phyloP scores from a whole-genome alignment of 2,888 invertebrate genomes.

The Eulithis prunata region DNA sequence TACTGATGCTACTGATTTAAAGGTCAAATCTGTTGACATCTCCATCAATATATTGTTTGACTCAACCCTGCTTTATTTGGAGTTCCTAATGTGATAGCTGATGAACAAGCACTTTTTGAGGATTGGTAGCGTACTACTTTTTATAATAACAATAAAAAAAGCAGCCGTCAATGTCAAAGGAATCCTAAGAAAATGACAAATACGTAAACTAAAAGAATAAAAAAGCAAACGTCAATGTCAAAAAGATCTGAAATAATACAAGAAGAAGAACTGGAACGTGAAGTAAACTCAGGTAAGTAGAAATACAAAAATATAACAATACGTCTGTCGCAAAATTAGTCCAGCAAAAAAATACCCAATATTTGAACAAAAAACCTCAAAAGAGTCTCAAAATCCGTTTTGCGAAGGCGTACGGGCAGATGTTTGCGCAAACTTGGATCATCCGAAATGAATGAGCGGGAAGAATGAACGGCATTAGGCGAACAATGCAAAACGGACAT shows the following conservation, averaged over 20 bases:
- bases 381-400: conserved; percentile 28
- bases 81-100: conserved; percentile 14
- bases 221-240: neutral
- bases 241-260: no score
- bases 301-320: conserved; percentile 8
- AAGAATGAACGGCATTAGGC: conserved; percentile 65
- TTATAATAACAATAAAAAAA: no score
- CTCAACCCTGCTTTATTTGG: conserved; percentile 47
- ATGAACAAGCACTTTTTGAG: conserved; percentile 36
- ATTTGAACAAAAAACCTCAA: conserved; percentile 39
- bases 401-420: conserved; percentile 63
- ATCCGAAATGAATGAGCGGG: conserved; percentile 47
- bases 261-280: neutral
- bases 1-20: conserved; percentile 67
- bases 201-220: no score
- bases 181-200: no score
- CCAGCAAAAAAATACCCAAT: conserved; percentile 36
- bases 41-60: conserved; percentile 73
- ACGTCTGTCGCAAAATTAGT: conserved; percentile 13
- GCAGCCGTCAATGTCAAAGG: no score
- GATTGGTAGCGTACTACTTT: no score
- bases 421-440: conserved; percentile 63
- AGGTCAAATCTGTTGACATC: conserved; percentile 78
- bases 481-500: conserved; percentile 63
- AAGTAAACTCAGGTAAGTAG: neutral